Evolutionary conservation across 2,113 vertebrate genomes (phyloP).

Genomic region (Zingel zingel): DNA sequence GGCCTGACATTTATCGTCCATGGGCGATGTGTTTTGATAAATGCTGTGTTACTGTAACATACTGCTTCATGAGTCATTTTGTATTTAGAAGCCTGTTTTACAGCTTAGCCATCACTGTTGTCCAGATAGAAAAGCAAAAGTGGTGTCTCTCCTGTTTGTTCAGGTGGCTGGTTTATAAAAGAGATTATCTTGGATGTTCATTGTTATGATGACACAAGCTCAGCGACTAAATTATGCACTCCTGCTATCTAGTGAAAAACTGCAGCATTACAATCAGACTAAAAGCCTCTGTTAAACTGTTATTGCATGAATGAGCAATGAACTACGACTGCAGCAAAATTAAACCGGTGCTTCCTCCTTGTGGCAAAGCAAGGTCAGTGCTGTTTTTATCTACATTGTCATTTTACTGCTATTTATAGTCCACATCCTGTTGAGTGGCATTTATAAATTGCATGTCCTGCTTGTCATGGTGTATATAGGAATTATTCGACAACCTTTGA

Average conservation of each 20-base stretch:
- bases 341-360: constrained; percentile 59
- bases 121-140: constrained; percentile 17
- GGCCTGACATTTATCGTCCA: too few relatives aligned
- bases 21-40: too few relatives aligned
- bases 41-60: too few relatives aligned
- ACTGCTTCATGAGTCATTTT: too few relatives aligned
- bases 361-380: constrained; percentile 63
- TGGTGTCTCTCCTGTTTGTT: constrained; percentile 40
- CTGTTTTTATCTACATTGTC: constrained; percentile 2
- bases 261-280: constrained; percentile 19
- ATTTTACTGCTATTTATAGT: constrained; percentile 9
- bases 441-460: constrained; percentile 20
- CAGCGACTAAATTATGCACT: not conserved
- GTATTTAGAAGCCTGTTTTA: not conserved
- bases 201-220: not conserved
- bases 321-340: not conserved
- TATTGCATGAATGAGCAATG: not conserved
- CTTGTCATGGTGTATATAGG: not conserved
- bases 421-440: not conserved
- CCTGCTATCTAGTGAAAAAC: constrained; percentile 60
- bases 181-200: constrained; percentile 12
- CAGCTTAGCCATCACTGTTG: not conserved
- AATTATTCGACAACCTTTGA: constrained; percentile 9
- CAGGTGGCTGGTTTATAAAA: constrained; percentile 14
- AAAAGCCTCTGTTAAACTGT: not conserved